Evolutionary conservation across 2,888 invertebrate species (phyloP).

Genomic region (Trissoscelio sp.): DNA sequence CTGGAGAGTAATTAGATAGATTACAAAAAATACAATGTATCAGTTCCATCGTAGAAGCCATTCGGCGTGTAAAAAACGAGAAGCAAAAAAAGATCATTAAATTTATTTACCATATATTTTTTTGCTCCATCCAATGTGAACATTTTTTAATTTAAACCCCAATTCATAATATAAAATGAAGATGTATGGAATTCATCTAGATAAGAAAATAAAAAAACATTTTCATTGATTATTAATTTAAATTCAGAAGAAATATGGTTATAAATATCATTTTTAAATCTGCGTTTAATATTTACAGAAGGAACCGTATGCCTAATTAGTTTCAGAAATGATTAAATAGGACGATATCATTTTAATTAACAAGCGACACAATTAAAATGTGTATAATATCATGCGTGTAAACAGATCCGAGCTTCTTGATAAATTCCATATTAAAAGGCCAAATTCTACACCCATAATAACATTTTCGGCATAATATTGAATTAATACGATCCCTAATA

Average conservation of each 20-base stretch:
- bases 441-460: conserved; percentile 42
- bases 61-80: not conserved
- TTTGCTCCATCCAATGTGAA: not conserved
- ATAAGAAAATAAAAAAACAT: too few relatives aligned
- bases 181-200: too few relatives aligned
- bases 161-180: too few relatives aligned
- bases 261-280: too few relatives aligned
- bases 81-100: not conserved
- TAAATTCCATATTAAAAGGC: conserved; percentile 36
- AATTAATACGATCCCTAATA: conserved; percentile 63
- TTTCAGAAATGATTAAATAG: conserved; percentile 7
- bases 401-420: conserved; percentile 21
- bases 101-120: not conserved
- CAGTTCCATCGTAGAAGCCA: conserved; percentile 6
- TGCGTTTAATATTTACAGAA: not conserved
- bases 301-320: conserved; percentile 16
- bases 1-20: conserved; percentile 5
- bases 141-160: not conserved
- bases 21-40: conserved; percentile 4
- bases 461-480: conserved; percentile 57
- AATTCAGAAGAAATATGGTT: too few relatives aligned
- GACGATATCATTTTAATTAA: conserved; percentile 31
- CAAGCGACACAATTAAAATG: conserved; percentile 31
- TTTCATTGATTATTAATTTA: too few relatives aligned
- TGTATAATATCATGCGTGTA: not conserved